These are phyloP conservation scores for Harpalus rubripes DNA, from an alignment of 2,888 invertebrate genomes.

Conservation along the genomic window DNA sequence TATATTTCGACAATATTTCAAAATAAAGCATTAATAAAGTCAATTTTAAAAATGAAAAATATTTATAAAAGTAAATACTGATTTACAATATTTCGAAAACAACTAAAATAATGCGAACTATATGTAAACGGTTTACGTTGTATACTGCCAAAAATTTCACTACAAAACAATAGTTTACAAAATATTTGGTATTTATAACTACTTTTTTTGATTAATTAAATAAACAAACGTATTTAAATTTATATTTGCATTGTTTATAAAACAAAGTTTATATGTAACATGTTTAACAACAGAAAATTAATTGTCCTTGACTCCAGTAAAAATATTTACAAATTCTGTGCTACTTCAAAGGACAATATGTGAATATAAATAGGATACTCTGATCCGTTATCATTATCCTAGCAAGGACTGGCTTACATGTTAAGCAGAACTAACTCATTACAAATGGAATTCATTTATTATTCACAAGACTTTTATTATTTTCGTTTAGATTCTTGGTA, in stretches of 20 bases:
- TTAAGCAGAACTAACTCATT: background rate
- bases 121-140: background rate
- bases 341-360: background rate
- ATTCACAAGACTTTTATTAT: background rate
- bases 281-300: background rate
- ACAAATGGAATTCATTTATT: background rate
- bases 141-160: background rate
- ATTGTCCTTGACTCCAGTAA: slow-evolving; percentile 6
- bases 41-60: no score
- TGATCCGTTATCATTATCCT: slow-evolving; percentile 13
- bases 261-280: background rate
- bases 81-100: no score
- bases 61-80: no score
- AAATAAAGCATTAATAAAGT: no score
- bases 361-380: slow-evolving; percentile 28
- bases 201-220: background rate
- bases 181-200: background rate
- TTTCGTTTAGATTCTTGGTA: background rate
- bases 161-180: background rate
- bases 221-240: background rate
- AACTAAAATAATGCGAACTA: no score
- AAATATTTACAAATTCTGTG: slow-evolving; percentile 39
- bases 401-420: slow-evolving; percentile 3
- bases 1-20: no score
- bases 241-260: background rate